Conservation (phyloP, 2,113 vertebrate genomes). For the Macaca fascicularis region DNA sequence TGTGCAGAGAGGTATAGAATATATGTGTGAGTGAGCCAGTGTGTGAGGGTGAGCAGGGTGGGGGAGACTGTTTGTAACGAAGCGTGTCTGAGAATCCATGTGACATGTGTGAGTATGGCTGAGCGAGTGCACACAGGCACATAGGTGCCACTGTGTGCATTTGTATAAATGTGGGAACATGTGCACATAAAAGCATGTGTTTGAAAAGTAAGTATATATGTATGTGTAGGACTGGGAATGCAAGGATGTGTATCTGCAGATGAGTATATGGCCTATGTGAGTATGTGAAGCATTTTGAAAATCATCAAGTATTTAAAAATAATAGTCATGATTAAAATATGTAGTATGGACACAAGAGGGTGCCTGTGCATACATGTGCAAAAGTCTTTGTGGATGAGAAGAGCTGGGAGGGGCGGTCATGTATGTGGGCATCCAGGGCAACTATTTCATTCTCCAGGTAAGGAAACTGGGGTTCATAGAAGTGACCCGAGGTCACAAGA, state of each 20-base stretch:
- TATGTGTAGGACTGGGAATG: no score
- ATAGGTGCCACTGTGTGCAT: background rate
- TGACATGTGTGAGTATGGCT: background rate
- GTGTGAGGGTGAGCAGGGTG: background rate
- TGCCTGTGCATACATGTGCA: background rate
- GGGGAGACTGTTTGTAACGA: background rate
- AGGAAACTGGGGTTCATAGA: background rate
- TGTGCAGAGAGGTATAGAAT: constrained; percentile 16
- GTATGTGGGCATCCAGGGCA: no score
- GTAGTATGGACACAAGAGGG: background rate
- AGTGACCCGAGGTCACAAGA: background rate
- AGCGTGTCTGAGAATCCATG: background rate
- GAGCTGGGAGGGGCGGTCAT: background rate
- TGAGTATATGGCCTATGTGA: background rate
- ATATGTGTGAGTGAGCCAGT: background rate
- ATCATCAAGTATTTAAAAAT: background rate
- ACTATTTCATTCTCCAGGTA: background rate
- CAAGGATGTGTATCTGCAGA: background rate
- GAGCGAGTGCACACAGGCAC: background rate
- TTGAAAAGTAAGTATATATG: background rate
- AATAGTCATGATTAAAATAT: background rate
- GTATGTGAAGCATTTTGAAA: background rate
- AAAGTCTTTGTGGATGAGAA: background rate
- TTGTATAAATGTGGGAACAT: no score
- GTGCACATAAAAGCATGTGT: background rate